Conservation (phyloP, 1,140 invertebrate genomes). For the Macrobrachium nipponense region DNA sequence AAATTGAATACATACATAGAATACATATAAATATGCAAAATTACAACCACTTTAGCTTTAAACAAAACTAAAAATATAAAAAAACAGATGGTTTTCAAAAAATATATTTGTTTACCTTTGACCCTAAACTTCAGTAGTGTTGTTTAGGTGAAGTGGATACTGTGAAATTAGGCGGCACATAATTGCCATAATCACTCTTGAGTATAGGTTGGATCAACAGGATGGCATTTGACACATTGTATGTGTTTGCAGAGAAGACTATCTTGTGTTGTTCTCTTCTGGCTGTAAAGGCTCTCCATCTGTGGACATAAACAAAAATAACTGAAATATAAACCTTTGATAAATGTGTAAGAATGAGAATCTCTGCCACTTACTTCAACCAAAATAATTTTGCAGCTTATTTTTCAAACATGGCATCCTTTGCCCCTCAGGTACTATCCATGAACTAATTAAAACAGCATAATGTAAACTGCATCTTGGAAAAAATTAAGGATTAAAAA, state of each 20-base stretch:
- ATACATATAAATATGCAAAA: not conserved
- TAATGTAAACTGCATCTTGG: no score
- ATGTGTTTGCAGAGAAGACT: constrained; percentile 34
- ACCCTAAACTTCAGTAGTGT: constrained; percentile 49
- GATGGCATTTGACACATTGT: constrained; percentile 31
- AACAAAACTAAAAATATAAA: not conserved
- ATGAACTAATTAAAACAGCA: no score
- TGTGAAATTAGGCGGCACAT: constrained; percentile 36
- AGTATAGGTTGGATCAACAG: constrained; percentile 40
- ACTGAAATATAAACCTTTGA: not conserved
- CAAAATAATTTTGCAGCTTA: no score
- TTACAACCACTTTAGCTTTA: not conserved
- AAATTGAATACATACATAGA: no score
- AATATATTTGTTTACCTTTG: constrained; percentile 31
- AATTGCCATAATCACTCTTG: constrained; percentile 35
- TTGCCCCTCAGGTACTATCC: no score
- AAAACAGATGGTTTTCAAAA: not conserved
- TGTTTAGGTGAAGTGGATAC: constrained; percentile 40
- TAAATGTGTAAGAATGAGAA: no score
- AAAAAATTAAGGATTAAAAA: not conserved
- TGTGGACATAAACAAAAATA: not conserved
- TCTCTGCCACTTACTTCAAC: no score
- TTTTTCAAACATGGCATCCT: no score
- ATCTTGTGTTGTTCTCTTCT: constrained; percentile 31
- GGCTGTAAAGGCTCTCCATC: constrained; percentile 43